Percentiles rank a stretch among this genome's conserved stretches.
phyloP scores from a whole-genome alignment of 1,140 invertebrate genomes.

The Zaprionus capensis region DNA sequence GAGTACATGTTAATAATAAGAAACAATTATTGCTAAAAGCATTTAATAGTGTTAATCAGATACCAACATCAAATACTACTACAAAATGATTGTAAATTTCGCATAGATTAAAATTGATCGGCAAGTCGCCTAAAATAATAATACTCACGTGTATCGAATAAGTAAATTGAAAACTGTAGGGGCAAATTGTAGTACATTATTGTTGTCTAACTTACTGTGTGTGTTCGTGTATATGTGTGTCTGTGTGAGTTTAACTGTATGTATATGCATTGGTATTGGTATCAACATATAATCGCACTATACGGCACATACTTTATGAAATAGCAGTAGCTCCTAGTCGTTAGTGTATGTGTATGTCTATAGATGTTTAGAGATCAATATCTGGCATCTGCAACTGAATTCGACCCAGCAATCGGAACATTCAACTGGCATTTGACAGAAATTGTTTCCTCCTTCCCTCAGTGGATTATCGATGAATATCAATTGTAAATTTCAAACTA shows the following conservation, averaged over 20 bases:
- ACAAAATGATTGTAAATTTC: slow-evolving; percentile 50
- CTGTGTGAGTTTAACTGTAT: slow-evolving; percentile 6
- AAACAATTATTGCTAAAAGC: slow-evolving; percentile 74
- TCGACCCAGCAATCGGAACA: slow-evolving; percentile 21
- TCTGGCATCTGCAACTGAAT: slow-evolving; percentile 25
- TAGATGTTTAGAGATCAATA: background rate
- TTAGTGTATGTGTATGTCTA: slow-evolving; percentile 35
- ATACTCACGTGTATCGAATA: slow-evolving; percentile 12
- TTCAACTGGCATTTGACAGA: slow-evolving; percentile 9
- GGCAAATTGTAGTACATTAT: slow-evolving; percentile 67
- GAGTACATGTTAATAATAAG: slow-evolving; percentile 45
- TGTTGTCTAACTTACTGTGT: slow-evolving; percentile 53
- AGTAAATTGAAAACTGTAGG: slow-evolving; percentile 46
- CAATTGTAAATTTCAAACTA: slow-evolving; percentile 50
- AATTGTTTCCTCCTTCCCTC: background rate
- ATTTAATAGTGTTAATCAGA: slow-evolving; percentile 67
- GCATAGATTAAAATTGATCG: slow-evolving; percentile 20
- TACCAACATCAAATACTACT: slow-evolving; percentile 37
- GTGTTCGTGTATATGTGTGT: slow-evolving; percentile 13
- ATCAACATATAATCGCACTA: slow-evolving; percentile 5
- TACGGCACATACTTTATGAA: slow-evolving; percentile 14
- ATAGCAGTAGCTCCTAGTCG: slow-evolving; percentile 25
- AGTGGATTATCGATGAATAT: slow-evolving; percentile 28
- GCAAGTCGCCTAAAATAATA: slow-evolving; percentile 17
- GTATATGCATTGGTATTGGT: slow-evolving; percentile 20